These are phyloP conservation scores for Synanthedon andrenaeformis DNA, from an alignment of 2,888 invertebrate species.

Conservation along the genomic window DNA sequence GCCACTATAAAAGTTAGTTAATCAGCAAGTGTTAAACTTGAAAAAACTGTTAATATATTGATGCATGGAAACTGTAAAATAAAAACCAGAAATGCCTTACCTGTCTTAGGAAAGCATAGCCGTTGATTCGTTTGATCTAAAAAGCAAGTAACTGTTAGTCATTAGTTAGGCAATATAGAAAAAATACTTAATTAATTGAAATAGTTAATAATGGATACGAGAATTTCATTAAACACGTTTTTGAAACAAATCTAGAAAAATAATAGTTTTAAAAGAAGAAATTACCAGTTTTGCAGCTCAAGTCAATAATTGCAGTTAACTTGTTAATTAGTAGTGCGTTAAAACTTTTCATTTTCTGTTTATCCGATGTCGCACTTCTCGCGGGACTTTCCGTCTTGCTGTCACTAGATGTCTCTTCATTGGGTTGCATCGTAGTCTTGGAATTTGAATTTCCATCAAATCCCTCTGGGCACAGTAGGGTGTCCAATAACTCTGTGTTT, in stretches of 20 bases:
- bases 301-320: constrained; percentile 83
- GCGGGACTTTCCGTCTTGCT: constrained; percentile 24
- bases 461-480: constrained; percentile 76
- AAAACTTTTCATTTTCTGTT: constrained; percentile 73
- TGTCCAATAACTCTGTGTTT: constrained; percentile 82
- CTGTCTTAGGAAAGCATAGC: no score
- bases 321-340: constrained; percentile 86
- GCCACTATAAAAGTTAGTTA: background rate
- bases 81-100: no score
- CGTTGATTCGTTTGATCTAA: no score
- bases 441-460: constrained; percentile 18
- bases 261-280: constrained; percentile 7
- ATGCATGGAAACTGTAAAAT: no score
- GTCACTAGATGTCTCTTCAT: constrained; percentile 19
- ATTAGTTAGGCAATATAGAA: no score
- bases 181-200: no score
- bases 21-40: no score
- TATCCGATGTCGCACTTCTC: constrained; percentile 22
- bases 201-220: no score
- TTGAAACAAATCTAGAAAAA: background rate
- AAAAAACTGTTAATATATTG: no score
- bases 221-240: background rate
- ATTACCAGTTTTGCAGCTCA: constrained; percentile 89
- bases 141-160: no score
- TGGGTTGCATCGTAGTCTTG: constrained; percentile 9